A percentile compares a stretch with the other conserved stretches of the same genome.
Conservation (phyloP, 1,140 invertebrate genomes). For the Atta colombica region DNA sequence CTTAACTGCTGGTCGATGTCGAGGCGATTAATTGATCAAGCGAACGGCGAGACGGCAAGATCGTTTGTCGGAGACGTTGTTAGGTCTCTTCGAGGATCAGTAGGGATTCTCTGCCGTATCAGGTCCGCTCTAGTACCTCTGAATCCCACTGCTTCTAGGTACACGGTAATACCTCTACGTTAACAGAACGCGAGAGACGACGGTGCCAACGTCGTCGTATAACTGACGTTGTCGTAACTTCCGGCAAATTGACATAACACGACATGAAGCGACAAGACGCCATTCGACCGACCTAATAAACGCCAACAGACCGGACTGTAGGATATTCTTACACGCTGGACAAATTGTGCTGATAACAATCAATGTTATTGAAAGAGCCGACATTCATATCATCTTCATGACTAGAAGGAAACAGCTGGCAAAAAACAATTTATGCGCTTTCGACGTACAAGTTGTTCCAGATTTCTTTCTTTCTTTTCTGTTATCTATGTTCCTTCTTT, state of each 20-base stretch:
- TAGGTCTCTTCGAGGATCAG: conserved; percentile 63
- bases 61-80: conserved; percentile 69
- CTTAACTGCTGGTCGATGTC: conserved; percentile 43
- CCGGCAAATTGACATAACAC: conserved; percentile 62
- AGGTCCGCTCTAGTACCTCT: background rate
- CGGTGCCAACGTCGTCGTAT: conserved; percentile 18
- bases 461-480: background rate
- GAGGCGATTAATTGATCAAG: conserved; percentile 71
- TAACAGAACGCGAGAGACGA: conserved; percentile 40
- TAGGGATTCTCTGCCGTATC: background rate
- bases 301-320: background rate
- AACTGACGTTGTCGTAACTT: conserved; percentile 66
- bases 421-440: conserved; percentile 29
- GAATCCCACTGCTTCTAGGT: conserved; percentile 21
- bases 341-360: conserved; percentile 57
- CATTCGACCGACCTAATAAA: conserved; percentile 27
- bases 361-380: conserved; percentile 42
- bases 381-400: background rate
- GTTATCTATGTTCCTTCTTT: background rate
- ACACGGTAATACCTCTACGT: conserved; percentile 33
- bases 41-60: conserved; percentile 22
- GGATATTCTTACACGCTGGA: conserved; percentile 27
- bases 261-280: conserved; percentile 27
- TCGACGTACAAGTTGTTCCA: background rate
- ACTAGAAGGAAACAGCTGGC: conserved; percentile 5